These are phyloP conservation scores for Strigamia crassipes DNA, from an alignment of 2,888 invertebrate species.

Conservation along the genomic window DNA sequence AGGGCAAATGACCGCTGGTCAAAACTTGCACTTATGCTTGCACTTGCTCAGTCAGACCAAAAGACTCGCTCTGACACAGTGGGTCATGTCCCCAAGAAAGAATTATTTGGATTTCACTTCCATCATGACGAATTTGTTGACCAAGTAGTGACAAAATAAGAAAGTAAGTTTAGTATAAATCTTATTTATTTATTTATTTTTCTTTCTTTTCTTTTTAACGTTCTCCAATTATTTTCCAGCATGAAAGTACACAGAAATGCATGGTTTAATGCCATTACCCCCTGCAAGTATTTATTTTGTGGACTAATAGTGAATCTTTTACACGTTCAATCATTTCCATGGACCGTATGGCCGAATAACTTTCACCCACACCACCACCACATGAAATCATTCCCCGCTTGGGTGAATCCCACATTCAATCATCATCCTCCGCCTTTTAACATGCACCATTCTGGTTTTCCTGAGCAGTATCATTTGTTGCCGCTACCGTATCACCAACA, in stretches of 20 bases:
- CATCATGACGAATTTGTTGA: neutral
- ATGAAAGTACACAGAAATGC: neutral
- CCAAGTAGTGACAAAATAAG: too few species aligned
- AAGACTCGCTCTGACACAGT: neutral
- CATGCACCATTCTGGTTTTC: neutral
- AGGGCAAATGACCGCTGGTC: neutral
- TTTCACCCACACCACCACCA: neutral
- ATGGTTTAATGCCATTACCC: neutral
- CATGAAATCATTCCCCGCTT: too few species aligned
- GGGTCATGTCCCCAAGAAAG: neutral
- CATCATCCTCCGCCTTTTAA: neutral
- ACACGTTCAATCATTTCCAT: neutral
- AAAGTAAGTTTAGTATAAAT: too few species aligned
- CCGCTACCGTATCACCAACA: neutral
- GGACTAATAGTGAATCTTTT: neutral
- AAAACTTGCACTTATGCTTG: constrained; percentile 10
- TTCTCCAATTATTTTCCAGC: neutral
- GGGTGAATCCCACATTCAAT: neutral
- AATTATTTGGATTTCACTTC: too few species aligned
- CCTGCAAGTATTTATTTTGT: neutral
- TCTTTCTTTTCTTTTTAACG: neutral
- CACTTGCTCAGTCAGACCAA: neutral
- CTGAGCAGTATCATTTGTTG: neutral
- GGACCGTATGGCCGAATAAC: neutral
- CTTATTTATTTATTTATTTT: neutral